Conservation (phyloP, 2,113 vertebrate species). For the Pithys albifrons region DNA sequence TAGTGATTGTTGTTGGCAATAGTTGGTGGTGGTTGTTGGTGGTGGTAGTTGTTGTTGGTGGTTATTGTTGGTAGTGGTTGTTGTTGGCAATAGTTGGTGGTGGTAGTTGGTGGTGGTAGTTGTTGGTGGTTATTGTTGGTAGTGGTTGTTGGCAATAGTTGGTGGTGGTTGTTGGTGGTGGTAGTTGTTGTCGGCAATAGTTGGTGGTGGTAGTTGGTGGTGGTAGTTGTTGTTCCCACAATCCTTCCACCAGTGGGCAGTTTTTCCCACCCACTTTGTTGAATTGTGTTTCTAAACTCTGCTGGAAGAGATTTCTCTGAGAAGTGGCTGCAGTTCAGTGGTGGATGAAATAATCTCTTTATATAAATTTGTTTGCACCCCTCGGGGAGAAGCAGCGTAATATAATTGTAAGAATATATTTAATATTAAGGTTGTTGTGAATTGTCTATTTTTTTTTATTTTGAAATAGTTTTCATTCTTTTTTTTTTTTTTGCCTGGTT, state of each 20-base stretch:
- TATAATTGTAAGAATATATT: conserved; percentile 64
- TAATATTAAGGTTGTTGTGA: conserved; percentile 63
- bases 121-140: neutral
- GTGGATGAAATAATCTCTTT: conserved; percentile 67
- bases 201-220: too few relatives aligned
- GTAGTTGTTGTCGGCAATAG: neutral
- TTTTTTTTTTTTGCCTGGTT: neutral
- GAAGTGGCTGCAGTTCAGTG: conserved; percentile 65
- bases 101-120: neutral
- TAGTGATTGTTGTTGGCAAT: neutral
- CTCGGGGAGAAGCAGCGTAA: conserved; percentile 19
- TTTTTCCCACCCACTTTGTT: neutral
- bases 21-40: neutral
- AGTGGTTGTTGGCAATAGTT: neutral
- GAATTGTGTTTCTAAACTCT: conserved; percentile 39
- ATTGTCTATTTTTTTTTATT: neutral
- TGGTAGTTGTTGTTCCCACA: neutral
- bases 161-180: fast-evolving
- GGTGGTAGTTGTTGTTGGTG: neutral
- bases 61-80: neutral
- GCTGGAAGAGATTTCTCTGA: conserved; percentile 49
- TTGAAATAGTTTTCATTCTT: neutral
- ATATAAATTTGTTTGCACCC: conserved; percentile 50
- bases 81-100: neutral
- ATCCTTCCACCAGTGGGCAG: neutral